Percentiles rank a stretch among this genome's conserved stretches.
phyloP scores from a whole-genome alignment of 2,113 vertebrate genomes.

The Galeopterus variegatus region DNA sequence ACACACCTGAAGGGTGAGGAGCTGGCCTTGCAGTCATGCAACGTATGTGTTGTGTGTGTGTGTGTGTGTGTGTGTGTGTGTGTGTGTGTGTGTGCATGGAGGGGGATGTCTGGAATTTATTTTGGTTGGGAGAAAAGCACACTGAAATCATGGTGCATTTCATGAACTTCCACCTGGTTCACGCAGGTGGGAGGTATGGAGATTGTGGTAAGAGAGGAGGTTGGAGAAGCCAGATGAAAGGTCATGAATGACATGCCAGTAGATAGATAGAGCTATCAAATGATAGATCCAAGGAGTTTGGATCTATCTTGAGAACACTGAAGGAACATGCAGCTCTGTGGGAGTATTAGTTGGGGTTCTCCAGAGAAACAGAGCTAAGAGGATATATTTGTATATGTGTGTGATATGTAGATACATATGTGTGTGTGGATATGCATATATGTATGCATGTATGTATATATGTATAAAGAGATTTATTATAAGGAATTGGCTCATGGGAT shows the following conservation, averaged over 20 bases:
- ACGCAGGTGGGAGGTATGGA: not conserved
- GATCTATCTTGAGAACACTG: not conserved
- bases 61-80: not conserved
- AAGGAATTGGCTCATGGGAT: not conserved
- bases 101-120: not conserved
- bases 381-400: not conserved
- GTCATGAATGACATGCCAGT: not conserved
- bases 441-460: too few species aligned
- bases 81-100: too few species aligned
- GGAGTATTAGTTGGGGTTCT: not conserved
- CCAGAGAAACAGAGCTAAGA: not conserved
- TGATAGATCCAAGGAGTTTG: not conserved
- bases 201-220: not conserved
- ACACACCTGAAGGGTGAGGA: not conserved
- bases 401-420: not conserved
- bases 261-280: too few species aligned
- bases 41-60: not conserved
- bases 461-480: not conserved
- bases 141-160: not conserved
- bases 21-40: not conserved
- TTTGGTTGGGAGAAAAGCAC: not conserved
- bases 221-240: not conserved
- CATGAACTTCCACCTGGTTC: not conserved
- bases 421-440: too few species aligned
- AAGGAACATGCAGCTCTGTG: not conserved